These are phyloP conservation scores for Lasius platythorax DNA, from an alignment of 2,888 invertebrate genomes.

Conservation along the genomic window DNA sequence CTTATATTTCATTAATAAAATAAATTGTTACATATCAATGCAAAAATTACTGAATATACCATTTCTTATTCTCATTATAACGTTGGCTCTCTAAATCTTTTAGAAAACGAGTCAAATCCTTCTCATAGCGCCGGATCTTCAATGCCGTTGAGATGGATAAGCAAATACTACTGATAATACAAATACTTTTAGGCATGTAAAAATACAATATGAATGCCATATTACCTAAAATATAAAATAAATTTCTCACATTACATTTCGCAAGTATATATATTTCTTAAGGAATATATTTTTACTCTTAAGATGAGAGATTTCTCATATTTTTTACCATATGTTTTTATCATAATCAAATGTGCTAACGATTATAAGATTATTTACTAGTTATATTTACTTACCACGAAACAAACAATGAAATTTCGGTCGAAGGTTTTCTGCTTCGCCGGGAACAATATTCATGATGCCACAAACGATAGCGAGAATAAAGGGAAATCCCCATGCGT, in stretches of 20 bases:
- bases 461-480: conserved; percentile 87
- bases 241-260: background rate
- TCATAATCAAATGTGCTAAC: background rate
- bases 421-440: conserved; percentile 85
- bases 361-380: too few relatives aligned
- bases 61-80: too few relatives aligned
- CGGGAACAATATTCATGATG: conserved; percentile 87
- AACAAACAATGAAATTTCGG: conserved; percentile 90
- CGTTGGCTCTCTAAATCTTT: too few relatives aligned
- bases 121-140: conserved; percentile 70
- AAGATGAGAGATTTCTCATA: background rate
- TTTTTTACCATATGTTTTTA: background rate
- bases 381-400: conserved; percentile 85
- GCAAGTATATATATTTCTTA: too few relatives aligned
- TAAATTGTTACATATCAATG: background rate
- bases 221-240: conserved; percentile 83
- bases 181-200: conserved; percentile 89
- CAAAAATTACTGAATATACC: too few relatives aligned
- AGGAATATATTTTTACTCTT: background rate
- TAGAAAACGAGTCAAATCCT: conserved; percentile 85
- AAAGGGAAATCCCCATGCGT: conserved; percentile 90
- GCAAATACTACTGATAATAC: conserved; percentile 89
- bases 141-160: conserved; percentile 90
- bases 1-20: too few relatives aligned
- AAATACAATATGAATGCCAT: conserved; percentile 89